Base-by-base conservation (phyloP, 1,140 invertebrate genomes). In the Polyergus mexicanus region DNA sequence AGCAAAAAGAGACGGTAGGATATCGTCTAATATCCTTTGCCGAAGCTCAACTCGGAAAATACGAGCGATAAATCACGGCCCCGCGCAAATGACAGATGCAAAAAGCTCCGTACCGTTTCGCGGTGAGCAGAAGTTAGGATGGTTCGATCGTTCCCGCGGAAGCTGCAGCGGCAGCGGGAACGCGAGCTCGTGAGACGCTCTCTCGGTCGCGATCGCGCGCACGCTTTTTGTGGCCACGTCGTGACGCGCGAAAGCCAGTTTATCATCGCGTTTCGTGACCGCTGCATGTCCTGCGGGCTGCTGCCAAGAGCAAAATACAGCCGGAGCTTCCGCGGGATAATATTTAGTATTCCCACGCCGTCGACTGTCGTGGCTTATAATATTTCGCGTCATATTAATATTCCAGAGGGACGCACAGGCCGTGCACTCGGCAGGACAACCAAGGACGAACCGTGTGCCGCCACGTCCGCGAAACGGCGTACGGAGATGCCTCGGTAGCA, bases 331-430 rank as follows among this genome's bases (percentile, higher is more conserved):
- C 88, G 87, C 89, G 88, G 92, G 91, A 94, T 94, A 94, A 94
- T 94, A 95, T 94, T 95, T 94, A 93, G 94, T 94, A 95, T 95
- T 94, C 94, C 94, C 93, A 86, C 74, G 87, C 90, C 92, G 94
- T 93, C 81, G 78, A 87, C 93, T 94, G 93, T 95, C 94, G 94
- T 89, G 94, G 94, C 93, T 95, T 94, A 95, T 95, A 94, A 95
- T 95, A 95, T 95, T 95, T 94, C 92, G 94, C 94, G 94, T 94
- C 93, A 94, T 94, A 95, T 95, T 95, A 95, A 95, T 95, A 95
- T 95, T 95, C 94, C 92, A 93, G 89, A 90, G 93, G 92, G 93
- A 94, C 92, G 91, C 90, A n/a, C 75, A 81, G 80, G 65, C 81
- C 69, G 41, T 91, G 90, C 84, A 89, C 83, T 81, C 69, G 83